Evolutionary conservation across 2,888 invertebrate species (phyloP).

Genomic region (Caradrina kadenii): DNA sequence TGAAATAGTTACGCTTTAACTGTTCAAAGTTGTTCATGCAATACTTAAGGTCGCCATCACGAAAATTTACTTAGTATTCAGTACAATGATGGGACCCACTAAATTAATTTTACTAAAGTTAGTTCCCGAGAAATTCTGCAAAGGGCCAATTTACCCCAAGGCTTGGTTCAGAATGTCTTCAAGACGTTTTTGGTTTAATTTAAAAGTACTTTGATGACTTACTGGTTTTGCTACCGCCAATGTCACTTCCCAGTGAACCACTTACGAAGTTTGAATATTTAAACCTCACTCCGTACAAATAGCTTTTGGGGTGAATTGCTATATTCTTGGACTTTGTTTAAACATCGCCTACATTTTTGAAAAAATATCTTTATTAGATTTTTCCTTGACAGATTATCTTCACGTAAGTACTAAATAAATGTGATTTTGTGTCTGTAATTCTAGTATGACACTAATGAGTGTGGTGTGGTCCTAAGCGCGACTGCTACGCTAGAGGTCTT

Average conservation of each 20-base stretch:
- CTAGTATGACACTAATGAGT: too few relatives aligned
- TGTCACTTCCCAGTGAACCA: slow-evolving; percentile 58
- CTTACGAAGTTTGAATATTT: slow-evolving; percentile 63
- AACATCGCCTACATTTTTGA: slow-evolving; percentile 4
- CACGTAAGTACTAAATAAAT: too few relatives aligned
- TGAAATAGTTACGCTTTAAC: slow-evolving; percentile 58
- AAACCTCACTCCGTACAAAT: slow-evolving; percentile 56
- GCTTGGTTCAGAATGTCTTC: slow-evolving; percentile 67
- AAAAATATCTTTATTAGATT: neutral
- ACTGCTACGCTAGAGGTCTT: too few relatives aligned
- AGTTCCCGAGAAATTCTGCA: slow-evolving; percentile 73
- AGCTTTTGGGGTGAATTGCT: slow-evolving; percentile 49
- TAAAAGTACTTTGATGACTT: slow-evolving; percentile 63
- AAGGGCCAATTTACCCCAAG: slow-evolving; percentile 75
- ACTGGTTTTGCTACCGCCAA: slow-evolving; percentile 56
- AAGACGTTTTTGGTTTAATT: slow-evolving; percentile 63
- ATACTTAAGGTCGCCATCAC: slow-evolving; percentile 59
- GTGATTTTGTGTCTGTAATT: too few relatives aligned
- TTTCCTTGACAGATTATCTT: too few relatives aligned
- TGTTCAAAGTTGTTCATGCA: slow-evolving; percentile 59
- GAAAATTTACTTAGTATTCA: slow-evolving; percentile 78
- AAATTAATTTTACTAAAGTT: slow-evolving; percentile 82
- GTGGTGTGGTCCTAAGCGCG: too few relatives aligned
- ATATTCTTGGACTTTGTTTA: slow-evolving; percentile 44
- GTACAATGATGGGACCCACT: slow-evolving; percentile 75